phyloP scores from a whole-genome alignment of 2,113 vertebrate species.

The Spea bombifrons region DNA sequence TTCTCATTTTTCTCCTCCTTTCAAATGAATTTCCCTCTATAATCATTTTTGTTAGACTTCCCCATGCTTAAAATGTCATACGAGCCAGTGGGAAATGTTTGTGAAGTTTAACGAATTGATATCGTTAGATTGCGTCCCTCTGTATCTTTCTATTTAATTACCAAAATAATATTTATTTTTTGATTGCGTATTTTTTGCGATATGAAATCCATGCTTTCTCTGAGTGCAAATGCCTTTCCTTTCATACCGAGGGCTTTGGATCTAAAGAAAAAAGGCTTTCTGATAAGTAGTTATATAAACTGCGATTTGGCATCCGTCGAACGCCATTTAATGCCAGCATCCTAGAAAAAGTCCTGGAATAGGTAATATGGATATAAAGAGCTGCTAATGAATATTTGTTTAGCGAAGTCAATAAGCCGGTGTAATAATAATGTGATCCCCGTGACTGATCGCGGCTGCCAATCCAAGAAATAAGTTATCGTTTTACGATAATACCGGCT shows the following conservation, averaged over 20 bases:
- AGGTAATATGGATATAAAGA: neutral
- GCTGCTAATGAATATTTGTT: too few relatives aligned
- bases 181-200: neutral
- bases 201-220: neutral
- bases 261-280: neutral
- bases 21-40: too few relatives aligned
- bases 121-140: too few relatives aligned
- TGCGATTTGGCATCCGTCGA: neutral
- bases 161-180: neutral
- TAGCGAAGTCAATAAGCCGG: neutral
- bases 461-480: neutral
- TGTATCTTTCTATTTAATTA: neutral
- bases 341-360: slow-evolving; percentile 8
- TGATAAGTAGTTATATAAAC: neutral
- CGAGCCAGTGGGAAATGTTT: too few relatives aligned
- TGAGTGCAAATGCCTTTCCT: neutral
- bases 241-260: neutral
- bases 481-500: neutral
- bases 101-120: too few relatives aligned
- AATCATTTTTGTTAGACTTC: too few relatives aligned
- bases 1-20: too few relatives aligned
- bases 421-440: neutral
- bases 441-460: neutral
- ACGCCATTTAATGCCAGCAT: neutral
- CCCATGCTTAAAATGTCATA: too few relatives aligned